Conservation (phyloP, 2,113 vertebrate species). For the Equus przewalskii region DNA sequence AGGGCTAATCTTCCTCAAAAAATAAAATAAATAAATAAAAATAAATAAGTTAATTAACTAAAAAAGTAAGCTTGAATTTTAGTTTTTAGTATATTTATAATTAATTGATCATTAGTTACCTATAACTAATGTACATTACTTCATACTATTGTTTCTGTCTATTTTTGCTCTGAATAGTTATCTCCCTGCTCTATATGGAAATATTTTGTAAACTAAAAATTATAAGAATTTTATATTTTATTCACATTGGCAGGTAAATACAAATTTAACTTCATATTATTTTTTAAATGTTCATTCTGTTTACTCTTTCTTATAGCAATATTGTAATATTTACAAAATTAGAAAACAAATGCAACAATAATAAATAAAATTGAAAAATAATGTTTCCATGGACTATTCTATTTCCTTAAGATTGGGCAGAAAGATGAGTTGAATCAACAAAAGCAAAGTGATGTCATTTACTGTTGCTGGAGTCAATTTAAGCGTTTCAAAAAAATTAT, state of each 20-base stretch:
- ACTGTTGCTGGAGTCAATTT: neutral
- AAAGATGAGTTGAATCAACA: neutral
- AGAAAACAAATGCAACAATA: neutral
- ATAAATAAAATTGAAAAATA: neutral
- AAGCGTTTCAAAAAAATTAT: neutral
- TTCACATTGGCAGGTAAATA: neutral
- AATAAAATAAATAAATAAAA: no score
- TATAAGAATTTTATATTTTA: neutral
- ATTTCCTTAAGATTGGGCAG: neutral
- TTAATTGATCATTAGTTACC: neutral
- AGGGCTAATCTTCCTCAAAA: no score
- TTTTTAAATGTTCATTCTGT: neutral
- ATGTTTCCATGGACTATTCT: neutral
- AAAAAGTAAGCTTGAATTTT: neutral
- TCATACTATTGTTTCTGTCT: neutral
- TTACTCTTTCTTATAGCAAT: neutral
- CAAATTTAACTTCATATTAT: neutral
- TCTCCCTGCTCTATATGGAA: neutral
- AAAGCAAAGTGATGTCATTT: neutral
- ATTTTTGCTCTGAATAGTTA: neutral
- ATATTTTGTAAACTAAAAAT: neutral
- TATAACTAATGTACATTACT: neutral
- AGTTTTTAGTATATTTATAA: neutral
- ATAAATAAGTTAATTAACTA: no score
- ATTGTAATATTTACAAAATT: neutral